Conservation (phyloP, 1,140 invertebrate genomes). For the Heliconius congener region DNA sequence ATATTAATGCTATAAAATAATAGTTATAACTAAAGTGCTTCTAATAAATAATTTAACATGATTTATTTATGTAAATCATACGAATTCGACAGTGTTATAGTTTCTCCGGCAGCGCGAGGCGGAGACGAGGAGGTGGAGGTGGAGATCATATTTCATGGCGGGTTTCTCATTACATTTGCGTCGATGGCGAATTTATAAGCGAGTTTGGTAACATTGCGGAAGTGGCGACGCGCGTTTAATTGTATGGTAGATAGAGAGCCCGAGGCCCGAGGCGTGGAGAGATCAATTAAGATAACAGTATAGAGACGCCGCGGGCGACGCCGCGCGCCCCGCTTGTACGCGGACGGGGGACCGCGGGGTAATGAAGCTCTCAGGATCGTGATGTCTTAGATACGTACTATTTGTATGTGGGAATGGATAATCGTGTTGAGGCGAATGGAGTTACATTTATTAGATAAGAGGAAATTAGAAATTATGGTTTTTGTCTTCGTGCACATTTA, state of each 20-base stretch:
- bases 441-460: background rate
- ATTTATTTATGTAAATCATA: constrained; percentile 7
- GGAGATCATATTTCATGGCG: constrained; percentile 11
- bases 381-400: background rate
- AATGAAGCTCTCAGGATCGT: constrained; percentile 35
- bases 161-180: constrained; percentile 14
- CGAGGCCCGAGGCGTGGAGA: constrained; percentile 12
- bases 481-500: too few species aligned
- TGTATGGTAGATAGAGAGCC: background rate
- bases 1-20: constrained; percentile 7
- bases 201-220: constrained; percentile 12
- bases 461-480: too few species aligned
- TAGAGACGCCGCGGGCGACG: constrained; percentile 31
- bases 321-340: constrained; percentile 23
- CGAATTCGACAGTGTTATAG: constrained; percentile 5
- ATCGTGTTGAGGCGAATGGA: background rate
- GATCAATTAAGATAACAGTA: constrained; percentile 37
- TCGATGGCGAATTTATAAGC: constrained; percentile 14
- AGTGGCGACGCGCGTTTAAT: constrained; percentile 11
- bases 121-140: background rate
- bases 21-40: background rate
- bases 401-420: background rate
- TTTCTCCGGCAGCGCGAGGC: background rate
- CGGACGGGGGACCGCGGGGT: background rate
- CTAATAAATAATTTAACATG: constrained; percentile 2